Percentiles rank a stretch among this genome's conserved stretches.
Conservation (phyloP, 2,888 invertebrate genomes). For the Eristalis arbustorum region DNA sequence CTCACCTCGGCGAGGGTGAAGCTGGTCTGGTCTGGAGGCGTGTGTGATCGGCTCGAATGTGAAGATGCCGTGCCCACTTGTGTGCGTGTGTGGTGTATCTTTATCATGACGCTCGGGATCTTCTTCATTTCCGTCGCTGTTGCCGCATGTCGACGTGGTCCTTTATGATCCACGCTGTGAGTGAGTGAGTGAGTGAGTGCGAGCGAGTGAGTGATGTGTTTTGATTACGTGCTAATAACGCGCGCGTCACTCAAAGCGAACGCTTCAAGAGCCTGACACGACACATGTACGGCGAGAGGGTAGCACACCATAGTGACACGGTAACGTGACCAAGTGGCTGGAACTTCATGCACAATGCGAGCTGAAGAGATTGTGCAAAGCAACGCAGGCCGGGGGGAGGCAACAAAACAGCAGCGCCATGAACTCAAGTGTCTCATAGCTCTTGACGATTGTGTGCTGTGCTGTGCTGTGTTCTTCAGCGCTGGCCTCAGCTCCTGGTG, state of each 20-base stretch:
- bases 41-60: constrained; percentile 21
- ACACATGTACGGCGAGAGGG: constrained; percentile 28
- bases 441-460: constrained; percentile 34
- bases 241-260: constrained; percentile 60
- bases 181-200: constrained; percentile 61
- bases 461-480: background rate
- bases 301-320: constrained; percentile 56
- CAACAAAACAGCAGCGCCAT: constrained; percentile 45
- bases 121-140: constrained; percentile 59
- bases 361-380: constrained; percentile 51
- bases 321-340: constrained; percentile 71
- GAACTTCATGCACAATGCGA: constrained; percentile 46
- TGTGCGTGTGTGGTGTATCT: constrained; percentile 43
- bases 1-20: constrained; percentile 16
- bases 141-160: constrained; percentile 4
- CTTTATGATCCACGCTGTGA: constrained; percentile 46
- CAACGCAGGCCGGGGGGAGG: constrained; percentile 11
- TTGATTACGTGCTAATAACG: constrained; percentile 71
- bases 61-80: constrained; percentile 49
- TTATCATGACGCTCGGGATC: constrained; percentile 52
- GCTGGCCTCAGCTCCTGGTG: background rate
- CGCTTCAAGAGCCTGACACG: constrained; percentile 57
- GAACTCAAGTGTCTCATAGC: constrained; percentile 58
- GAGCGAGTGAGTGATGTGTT: constrained; percentile 68
- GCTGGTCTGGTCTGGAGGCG: background rate